These are phyloP conservation scores for Ctena decussata DNA, from an alignment of 2,888 invertebrate genomes.

Conservation along the genomic window DNA sequence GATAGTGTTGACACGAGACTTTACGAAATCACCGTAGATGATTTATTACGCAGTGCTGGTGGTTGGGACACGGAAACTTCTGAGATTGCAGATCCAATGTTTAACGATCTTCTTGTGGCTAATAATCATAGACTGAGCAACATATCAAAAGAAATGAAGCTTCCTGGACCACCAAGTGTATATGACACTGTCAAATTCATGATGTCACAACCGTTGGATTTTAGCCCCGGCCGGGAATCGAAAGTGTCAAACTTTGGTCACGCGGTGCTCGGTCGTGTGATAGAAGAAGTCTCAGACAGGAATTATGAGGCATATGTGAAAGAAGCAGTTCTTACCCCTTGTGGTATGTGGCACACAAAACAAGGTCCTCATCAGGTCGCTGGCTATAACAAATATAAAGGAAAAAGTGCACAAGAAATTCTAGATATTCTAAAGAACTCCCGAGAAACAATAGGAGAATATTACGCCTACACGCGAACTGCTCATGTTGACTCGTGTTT, in stretches of 20 bases:
- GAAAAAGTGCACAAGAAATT: conserved; percentile 46
- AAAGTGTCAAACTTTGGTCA: conserved; percentile 83
- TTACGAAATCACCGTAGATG: conserved; percentile 80
- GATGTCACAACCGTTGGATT: conserved; percentile 76
- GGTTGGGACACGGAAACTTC: conserved; percentile 82
- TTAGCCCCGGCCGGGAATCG: conserved; percentile 78
- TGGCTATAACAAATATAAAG: conserved; percentile 39
- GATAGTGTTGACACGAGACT: conserved; percentile 72
- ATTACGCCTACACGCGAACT: conserved; percentile 56
- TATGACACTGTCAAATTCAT: conserved; percentile 79
- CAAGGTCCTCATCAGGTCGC: conserved; percentile 66
- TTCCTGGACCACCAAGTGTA: conserved; percentile 47
- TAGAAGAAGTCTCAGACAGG: conserved; percentile 75
- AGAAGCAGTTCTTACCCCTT: conserved; percentile 70
- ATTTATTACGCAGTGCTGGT: conserved; percentile 81
- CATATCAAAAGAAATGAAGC: conserved; percentile 76
- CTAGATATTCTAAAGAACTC: conserved; percentile 49
- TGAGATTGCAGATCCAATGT: conserved; percentile 77
- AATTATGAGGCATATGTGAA: conserved; percentile 78
- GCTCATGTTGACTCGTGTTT: conserved; percentile 78
- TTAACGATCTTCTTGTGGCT: conserved; percentile 77
- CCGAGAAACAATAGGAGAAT: conserved; percentile 64
- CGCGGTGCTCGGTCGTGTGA: conserved; percentile 79
- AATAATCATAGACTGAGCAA: conserved; percentile 76
- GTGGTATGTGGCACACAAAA: conserved; percentile 85